phyloP scores from a whole-genome alignment of 2,888 invertebrate genomes.

The Scelioninae gen. 1 region DNA sequence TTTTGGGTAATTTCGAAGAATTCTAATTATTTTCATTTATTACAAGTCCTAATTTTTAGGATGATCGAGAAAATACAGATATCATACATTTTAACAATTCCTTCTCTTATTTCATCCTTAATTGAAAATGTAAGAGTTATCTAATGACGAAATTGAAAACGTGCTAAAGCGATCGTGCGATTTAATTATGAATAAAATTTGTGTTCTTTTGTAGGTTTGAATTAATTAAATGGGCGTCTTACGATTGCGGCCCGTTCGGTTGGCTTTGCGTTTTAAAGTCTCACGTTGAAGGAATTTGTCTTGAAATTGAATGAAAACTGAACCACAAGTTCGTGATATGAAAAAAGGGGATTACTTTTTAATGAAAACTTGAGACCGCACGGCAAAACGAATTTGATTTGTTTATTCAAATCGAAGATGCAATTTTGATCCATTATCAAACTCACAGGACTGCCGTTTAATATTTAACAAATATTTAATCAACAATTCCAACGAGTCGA shows the following conservation, averaged over 20 bases:
- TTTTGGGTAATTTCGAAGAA: too few species aligned
- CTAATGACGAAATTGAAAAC: slow-evolving; percentile 39
- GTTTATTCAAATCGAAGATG: slow-evolving; percentile 33
- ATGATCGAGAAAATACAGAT: too few species aligned
- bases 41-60: too few species aligned
- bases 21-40: too few species aligned
- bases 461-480: too few species aligned
- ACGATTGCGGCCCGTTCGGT: slow-evolving; percentile 24
- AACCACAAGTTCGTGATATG: slow-evolving; percentile 44
- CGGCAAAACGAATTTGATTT: slow-evolving; percentile 23
- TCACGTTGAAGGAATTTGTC: slow-evolving; percentile 59
- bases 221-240: slow-evolving; percentile 55
- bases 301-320: slow-evolving; percentile 62
- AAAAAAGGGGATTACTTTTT: slow-evolving; percentile 58
- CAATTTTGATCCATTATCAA: slow-evolving; percentile 18
- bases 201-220: slow-evolving; percentile 40
- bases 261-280: slow-evolving; percentile 50
- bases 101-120: too few species aligned
- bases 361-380: slow-evolving; percentile 37
- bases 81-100: too few species aligned
- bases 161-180: slow-evolving; percentile 36
- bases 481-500: too few species aligned
- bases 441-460: neutral
- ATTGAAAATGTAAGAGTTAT: neutral
- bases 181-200: slow-evolving; percentile 59